A percentile compares a stretch with the other conserved stretches of the same genome.
Conservation (phyloP, 2,113 vertebrate genomes). For the Tylochromis polylepis region DNA sequence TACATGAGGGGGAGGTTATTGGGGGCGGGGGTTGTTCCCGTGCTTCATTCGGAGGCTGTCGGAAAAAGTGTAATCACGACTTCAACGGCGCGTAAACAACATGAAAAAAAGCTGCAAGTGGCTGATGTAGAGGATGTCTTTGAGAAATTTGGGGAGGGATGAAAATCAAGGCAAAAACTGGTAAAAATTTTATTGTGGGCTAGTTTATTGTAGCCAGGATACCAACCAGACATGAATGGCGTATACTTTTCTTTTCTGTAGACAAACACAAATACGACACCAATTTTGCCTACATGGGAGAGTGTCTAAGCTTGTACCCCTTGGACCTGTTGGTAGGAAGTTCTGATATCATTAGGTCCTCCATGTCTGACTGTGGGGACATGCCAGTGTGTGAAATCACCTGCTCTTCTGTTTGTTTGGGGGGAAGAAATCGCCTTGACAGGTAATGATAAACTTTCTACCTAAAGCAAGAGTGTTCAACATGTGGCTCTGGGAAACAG, state of each 20-base stretch:
- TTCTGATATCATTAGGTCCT: not conserved
- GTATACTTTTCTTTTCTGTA: not conserved
- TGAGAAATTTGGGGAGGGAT: not conserved
- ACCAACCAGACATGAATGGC: accelerated
- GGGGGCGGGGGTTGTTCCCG: conserved; percentile 7
- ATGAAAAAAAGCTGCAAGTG: accelerated
- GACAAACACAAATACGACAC: not conserved
- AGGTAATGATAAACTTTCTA: not conserved
- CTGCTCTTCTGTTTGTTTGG: not conserved
- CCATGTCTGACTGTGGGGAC: not conserved
- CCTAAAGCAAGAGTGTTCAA: not conserved
- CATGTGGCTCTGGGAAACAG: not conserved
- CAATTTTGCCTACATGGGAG: not conserved
- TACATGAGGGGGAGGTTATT: conserved; percentile 53
- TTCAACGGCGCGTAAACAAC: not conserved
- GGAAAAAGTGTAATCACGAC: not conserved
- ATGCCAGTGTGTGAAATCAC: not conserved
- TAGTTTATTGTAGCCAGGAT: not conserved
- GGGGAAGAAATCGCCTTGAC: not conserved
- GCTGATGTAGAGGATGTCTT: not conserved
- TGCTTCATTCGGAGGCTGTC: conserved; percentile 8
- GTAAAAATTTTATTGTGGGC: accelerated
- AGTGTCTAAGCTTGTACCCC: not conserved
- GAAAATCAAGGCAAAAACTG: not conserved
- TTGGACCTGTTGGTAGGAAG: accelerated